Conservation (phyloP, 2,797 vertebrate genomes). For the Threskiornis aethiopicus region DNA sequence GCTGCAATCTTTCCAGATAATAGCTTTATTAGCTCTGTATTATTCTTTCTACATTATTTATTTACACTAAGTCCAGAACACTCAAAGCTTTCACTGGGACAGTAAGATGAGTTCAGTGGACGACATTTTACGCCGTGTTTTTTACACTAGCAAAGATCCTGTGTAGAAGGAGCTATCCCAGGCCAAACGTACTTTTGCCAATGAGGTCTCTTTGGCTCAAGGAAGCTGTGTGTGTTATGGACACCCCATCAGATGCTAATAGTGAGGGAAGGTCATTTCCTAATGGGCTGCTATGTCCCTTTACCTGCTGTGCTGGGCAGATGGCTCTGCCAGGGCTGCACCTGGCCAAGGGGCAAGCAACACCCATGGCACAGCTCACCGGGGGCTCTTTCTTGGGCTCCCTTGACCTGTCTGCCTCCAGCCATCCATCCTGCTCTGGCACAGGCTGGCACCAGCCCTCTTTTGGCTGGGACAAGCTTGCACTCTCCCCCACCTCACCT, state of each 20-base stretch:
- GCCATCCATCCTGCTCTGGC: neutral
- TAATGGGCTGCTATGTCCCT: neutral
- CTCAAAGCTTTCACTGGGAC: conserved; percentile 22
- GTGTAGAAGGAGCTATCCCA: neutral
- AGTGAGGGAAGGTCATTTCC: neutral
- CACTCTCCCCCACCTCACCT: neutral
- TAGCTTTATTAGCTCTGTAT: conserved; percentile 26
- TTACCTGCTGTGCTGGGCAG: neutral
- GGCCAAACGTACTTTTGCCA: neutral
- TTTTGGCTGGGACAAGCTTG: neutral
- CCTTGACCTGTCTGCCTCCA: neutral
- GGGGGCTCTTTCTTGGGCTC: neutral
- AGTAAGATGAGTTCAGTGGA: neutral
- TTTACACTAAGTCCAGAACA: neutral
- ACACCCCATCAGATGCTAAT: neutral
- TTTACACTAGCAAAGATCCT: neutral
- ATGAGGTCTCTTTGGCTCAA: neutral
- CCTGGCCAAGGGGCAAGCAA: neutral
- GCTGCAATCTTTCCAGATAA: conserved; percentile 34
- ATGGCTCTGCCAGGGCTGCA: neutral
- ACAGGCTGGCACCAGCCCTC: neutral
- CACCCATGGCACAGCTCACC: neutral
- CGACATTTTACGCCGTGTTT: neutral
- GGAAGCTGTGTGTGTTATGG: neutral
- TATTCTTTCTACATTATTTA: conserved; percentile 51